A percentile compares a stretch with the other conserved stretches of the same genome.
Evolutionary conservation across 2,797 vertebrate species (phyloP).

Genomic region (Chiroxiphia lanceolata): DNA sequence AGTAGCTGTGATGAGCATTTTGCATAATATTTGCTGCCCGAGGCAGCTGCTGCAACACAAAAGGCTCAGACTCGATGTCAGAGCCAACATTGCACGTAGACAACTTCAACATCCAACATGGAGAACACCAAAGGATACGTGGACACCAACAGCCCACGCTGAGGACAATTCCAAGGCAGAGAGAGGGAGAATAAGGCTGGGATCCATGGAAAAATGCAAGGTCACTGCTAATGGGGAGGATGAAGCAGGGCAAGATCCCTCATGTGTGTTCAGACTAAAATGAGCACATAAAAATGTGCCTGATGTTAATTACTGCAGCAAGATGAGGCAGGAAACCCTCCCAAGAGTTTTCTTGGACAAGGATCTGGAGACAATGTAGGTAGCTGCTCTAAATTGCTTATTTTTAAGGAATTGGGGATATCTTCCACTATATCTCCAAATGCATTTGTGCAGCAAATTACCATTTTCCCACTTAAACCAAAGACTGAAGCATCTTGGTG

Average conservation of each 20-base stretch:
- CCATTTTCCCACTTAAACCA: neutral
- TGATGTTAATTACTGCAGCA: neutral
- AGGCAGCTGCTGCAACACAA: neutral
- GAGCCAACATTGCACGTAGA: accelerated
- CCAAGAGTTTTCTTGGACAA: neutral
- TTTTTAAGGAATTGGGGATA: neutral
- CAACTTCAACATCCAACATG: accelerated
- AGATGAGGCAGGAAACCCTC: neutral
- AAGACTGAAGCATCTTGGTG: neutral
- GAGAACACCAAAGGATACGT: neutral
- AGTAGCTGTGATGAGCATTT: neutral
- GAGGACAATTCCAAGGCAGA: neutral
- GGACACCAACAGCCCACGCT: neutral
- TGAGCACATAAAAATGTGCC: accelerated
- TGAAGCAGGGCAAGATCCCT: neutral
- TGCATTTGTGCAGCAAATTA: neutral
- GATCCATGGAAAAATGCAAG: accelerated
- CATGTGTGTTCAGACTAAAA: neutral
- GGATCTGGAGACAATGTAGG: neutral
- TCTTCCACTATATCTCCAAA: neutral
- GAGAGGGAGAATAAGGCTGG: neutral
- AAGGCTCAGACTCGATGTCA: accelerated
- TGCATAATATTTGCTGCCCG: neutral
- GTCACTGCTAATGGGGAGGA: neutral
- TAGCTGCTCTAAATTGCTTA: neutral